A percentile compares a stretch with the other conserved stretches of the same genome.
These are phyloP conservation scores for Isaurus tuberculatus DNA, from an alignment of 92 coral and sea anemone species.

Conservation along the genomic window DNA sequence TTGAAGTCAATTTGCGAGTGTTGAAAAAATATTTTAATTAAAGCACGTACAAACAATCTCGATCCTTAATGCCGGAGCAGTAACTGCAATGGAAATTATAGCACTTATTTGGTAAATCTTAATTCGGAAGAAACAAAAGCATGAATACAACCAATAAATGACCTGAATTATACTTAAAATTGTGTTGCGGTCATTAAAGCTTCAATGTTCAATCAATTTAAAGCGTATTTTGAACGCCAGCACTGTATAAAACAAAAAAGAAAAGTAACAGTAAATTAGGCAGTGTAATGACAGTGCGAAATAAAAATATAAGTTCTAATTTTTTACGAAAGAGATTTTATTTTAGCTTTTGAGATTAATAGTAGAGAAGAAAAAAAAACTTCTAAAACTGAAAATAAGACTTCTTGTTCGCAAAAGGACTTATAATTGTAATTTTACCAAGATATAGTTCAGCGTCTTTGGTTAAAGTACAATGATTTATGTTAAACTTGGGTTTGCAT, in stretches of 20 bases:
- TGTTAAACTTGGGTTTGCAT: conserved; percentile 2
- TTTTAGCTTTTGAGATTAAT: no score
- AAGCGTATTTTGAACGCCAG: no score
- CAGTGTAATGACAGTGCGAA: no score
- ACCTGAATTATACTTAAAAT: background rate
- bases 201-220: no score
- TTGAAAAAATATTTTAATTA: background rate
- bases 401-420: background rate
- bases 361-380: background rate
- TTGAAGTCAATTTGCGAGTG: background rate
- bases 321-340: no score
- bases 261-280: no score
- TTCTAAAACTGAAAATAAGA: background rate
- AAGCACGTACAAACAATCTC: background rate
- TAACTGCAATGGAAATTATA: background rate
- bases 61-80: background rate
- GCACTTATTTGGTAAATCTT: background rate
- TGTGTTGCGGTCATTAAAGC: no score
- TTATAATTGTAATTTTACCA: no score
- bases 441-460: background rate
- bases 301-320: no score
- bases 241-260: no score
- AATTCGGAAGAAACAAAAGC: background rate
- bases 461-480: background rate
- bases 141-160: background rate